Base-by-base conservation (phyloP, 2,888 invertebrate species). In the Malacosoma neustria region DNA sequence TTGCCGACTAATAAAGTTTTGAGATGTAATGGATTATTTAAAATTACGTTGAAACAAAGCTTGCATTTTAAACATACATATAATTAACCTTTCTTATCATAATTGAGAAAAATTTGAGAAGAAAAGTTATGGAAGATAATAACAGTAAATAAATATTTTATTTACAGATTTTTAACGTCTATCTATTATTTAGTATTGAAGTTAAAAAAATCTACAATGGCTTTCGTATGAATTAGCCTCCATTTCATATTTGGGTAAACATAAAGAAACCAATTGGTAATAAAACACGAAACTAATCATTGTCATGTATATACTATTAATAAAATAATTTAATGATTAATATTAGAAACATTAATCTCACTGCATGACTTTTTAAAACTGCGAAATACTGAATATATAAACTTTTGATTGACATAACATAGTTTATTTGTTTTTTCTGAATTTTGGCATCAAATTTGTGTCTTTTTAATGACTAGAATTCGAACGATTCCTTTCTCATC, bases 61-160 rank as follows among this genome's bases (percentile, higher is more conserved):
- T 80, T 72, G 68, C 69, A 58, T 71, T 67, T 22, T 22, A 53
- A 52, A 43, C 59, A 69, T 66, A 69, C 64, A 69, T 70, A 66
- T 69, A 67, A 82, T 76, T 72, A 74, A 68, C 71, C 71, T 68
- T 65, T 71, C 74, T 79, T 77, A 82, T 62, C 76, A 76, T 70
- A 80, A 76, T 84, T 69, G 74, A 81, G 76, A 81, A 82, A 73
- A 76, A 74, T 74, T 75, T 72, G 66, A 77, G 81, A 80, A 76
- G 77, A 79, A 77, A 75, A 61, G 70, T 72, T 73, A 76, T 74
- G 76, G 80, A 79, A 81, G 80, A 82, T 80, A 66, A 76, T 76
- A 85, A 85, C 81, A 81, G 72, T 74, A 84, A 85, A 85, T 85
- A 82, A 82, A 80, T 77, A 75, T 82, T 75, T 82, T 85, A 85